phyloP scores from a whole-genome alignment of 2,797 vertebrate genomes.

The Channallabes apus region DNA sequence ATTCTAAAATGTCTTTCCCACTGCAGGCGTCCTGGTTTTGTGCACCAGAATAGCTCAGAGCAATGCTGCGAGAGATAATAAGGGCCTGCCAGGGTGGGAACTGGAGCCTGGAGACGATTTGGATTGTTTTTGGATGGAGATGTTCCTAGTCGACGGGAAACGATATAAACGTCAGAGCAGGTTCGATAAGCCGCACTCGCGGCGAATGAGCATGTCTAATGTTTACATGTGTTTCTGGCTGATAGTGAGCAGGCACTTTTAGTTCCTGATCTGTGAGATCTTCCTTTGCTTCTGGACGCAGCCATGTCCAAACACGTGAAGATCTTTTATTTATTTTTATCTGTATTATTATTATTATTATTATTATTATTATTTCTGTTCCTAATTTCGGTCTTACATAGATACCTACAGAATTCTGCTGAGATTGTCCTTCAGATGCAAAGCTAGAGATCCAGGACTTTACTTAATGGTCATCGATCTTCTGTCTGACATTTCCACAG shows the following conservation, averaged over 20 bases:
- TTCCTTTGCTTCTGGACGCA: not conserved
- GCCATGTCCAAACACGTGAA: not conserved
- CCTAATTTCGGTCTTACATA: not conserved
- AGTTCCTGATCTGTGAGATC: not conserved
- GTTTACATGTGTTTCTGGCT: constrained; percentile 12
- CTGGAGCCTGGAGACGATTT: constrained; percentile 65
- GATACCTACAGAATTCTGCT: not conserved
- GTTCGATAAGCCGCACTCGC: not conserved
- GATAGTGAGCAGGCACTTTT: constrained; percentile 11
- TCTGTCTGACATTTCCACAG: constrained; percentile 15
- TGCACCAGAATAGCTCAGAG: constrained; percentile 75
- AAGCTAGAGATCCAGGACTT: not conserved
- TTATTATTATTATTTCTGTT: not conserved
- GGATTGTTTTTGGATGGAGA: constrained; percentile 54
- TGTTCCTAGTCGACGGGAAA: constrained; percentile 4
- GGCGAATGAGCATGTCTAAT: not conserved
- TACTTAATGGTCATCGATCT: constrained; percentile 11
- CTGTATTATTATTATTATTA: not conserved
- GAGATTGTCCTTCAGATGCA: not conserved
- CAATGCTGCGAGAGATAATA: constrained; percentile 72
- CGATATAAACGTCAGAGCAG: not conserved
- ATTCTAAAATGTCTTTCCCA: constrained; percentile 70
- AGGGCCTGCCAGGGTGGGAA: constrained; percentile 75
- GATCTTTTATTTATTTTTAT: not conserved
- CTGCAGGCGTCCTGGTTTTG: constrained; percentile 76